Base-by-base conservation (phyloP, 2,113 vertebrate species). In the Eulemur rufifrons region DNA sequence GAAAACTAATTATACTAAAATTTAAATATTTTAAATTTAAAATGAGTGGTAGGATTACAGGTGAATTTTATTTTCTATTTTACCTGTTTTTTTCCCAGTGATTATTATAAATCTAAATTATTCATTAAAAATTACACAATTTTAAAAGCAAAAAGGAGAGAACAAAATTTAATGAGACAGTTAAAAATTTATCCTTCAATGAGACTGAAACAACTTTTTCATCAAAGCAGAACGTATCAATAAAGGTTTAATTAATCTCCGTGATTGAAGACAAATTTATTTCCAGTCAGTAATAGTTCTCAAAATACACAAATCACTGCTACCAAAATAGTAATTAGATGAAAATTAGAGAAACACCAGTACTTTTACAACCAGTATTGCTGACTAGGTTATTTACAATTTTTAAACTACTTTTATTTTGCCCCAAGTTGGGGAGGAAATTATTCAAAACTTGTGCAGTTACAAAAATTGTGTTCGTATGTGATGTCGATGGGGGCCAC, bases 71-170 rank as follows among this genome's bases (percentile, higher is more conserved):
- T 25, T 54, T 56, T 81, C 37, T 74, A 12, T 63, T 89, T 96
- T 95, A 84, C 47, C 27, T 73, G 32, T 77, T 3, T 64, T 37
- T 59, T 76, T 63, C n/a, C 11, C 6, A 73, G 14, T 73, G 17
- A 82, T 71, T 96, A 50, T 39, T 73, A 47, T 59, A 88, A 85
- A 88, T 14, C 52, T 74, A 74, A 94, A 74, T 64, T 69, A 47
- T 27, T 92, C 78, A 92, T 69, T 21, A 77, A 93, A 66, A 76
- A 73, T 45, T 89, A 71, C 18, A 7, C 23, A 14, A 76, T 88
- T 95, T 91, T 80, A 15, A 87, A 86, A 91, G 86, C 77, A 93
- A 95, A 93, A 85, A 29, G 0, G 3, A 50, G 25, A 82, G 37
- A 89, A 89, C 32, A 77, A 76, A 93, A 81, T 88, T 69, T 86